phyloP scores from a whole-genome alignment of 2,797 vertebrate genomes.

The Falco peregrinus region DNA sequence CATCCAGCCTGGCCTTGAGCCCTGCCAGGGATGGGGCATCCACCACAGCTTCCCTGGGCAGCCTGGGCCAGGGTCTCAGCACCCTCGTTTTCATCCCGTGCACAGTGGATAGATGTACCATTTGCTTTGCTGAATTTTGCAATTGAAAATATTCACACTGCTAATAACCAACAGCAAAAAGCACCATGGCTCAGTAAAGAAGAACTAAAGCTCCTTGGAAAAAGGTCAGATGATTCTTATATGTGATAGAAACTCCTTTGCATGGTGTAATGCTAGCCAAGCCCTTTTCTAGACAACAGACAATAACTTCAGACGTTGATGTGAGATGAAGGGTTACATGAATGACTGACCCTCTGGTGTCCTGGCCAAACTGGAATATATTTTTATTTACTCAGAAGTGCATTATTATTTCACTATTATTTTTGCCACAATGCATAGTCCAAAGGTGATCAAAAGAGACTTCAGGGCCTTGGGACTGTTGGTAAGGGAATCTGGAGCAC shows the following conservation, averaged over 20 bases:
- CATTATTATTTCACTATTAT: background rate
- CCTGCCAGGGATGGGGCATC: no score
- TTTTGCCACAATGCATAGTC: background rate
- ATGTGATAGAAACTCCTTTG: background rate
- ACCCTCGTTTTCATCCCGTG: background rate
- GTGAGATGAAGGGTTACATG: background rate
- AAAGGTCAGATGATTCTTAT: background rate
- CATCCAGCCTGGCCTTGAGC: no score
- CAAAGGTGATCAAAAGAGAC: background rate
- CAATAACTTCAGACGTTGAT: background rate
- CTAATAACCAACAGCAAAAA: background rate
- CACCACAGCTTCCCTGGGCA: no score
- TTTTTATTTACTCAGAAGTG: background rate
- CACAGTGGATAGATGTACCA: background rate
- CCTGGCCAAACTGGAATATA: background rate
- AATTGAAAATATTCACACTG: background rate
- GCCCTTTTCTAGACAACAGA: background rate
- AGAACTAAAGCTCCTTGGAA: background rate
- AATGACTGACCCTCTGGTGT: background rate
- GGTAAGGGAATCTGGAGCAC: background rate
- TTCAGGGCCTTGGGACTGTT: background rate
- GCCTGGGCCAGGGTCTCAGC: no score
- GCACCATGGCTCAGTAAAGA: background rate
- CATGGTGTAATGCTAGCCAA: background rate
- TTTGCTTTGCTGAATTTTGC: slow-evolving; percentile 26